phyloP scores from a whole-genome alignment of 2,797 vertebrate genomes.

The Eutrigla gurnardus region DNA sequence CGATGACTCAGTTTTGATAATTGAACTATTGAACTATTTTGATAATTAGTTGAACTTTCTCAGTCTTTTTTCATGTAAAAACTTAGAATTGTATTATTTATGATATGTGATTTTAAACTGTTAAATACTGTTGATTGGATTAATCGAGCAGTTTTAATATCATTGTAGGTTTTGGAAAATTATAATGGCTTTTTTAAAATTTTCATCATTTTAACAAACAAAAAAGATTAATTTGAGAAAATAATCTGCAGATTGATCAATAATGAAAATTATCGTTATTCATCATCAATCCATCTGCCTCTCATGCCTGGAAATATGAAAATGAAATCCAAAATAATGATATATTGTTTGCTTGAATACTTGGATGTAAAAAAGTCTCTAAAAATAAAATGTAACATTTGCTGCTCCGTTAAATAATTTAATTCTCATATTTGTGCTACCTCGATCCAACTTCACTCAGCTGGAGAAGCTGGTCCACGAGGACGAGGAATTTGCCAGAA shows the following conservation, averaged over 20 bases:
- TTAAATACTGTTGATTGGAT: not conserved
- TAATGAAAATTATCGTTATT: not conserved
- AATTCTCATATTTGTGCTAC: not conserved
- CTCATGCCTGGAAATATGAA: not conserved
- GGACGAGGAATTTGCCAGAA: constrained; percentile 95
- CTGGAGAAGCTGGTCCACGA: constrained; percentile 94
- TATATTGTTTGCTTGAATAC: not conserved
- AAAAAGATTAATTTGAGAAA: not conserved
- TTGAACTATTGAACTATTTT: not conserved
- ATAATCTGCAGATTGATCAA: not conserved
- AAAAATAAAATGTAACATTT: not conserved
- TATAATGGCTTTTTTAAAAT: not conserved
- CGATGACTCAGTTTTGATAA: too few relatives aligned
- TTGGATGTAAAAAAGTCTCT: not conserved
- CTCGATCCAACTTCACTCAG: constrained; percentile 68
- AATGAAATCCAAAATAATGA: not conserved
- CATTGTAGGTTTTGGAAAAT: not conserved
- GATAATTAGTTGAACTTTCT: not conserved
- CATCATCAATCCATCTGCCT: not conserved
- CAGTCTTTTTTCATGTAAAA: not conserved
- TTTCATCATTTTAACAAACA: not conserved
- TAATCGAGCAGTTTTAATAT: not conserved
- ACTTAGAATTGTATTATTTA: not conserved
- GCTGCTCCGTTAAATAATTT: not conserved
- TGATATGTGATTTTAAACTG: not conserved